phyloP scores from a whole-genome alignment of 2,888 invertebrate species.

The Anodontia alba region DNA sequence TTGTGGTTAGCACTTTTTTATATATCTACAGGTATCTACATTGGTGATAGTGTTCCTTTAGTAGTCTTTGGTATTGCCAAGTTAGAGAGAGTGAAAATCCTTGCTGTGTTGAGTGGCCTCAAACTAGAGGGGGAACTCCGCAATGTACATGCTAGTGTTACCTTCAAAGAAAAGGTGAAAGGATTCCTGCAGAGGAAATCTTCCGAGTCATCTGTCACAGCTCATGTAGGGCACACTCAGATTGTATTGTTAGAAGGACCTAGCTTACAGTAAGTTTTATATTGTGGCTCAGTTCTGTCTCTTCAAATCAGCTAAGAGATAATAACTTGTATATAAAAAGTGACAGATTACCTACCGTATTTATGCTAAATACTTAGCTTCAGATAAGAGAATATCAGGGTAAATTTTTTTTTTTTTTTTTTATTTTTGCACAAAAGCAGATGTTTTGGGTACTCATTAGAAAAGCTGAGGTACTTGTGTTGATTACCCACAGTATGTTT shows the following conservation, averaged over 20 bases:
- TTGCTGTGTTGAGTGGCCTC: constrained; percentile 96
- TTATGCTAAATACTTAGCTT: too few relatives aligned
- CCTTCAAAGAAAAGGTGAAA: constrained; percentile 92
- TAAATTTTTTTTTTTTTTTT: too few relatives aligned
- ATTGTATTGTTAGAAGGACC: constrained; percentile 97
- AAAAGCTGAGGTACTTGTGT: too few relatives aligned
- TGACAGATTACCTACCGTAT: too few relatives aligned
- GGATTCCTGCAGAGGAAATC: constrained; percentile 83
- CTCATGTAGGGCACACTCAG: constrained; percentile 96
- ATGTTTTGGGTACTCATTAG: too few relatives aligned
- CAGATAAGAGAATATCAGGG: too few relatives aligned
- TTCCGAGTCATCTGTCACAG: constrained; percentile 87
- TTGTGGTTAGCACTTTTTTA: too few relatives aligned
- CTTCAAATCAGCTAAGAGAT: too few relatives aligned
- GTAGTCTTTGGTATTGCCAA: constrained; percentile 93
- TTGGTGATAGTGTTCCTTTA: constrained; percentile 84
- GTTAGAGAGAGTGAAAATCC: constrained; percentile 87
- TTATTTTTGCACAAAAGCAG: too few relatives aligned
- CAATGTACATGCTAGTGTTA: constrained; percentile 95
- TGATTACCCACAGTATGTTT: too few relatives aligned
- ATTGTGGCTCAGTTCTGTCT: too few relatives aligned
- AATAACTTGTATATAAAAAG: not conserved
- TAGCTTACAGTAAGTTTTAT: constrained; percentile 91
- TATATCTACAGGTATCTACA: constrained; percentile 79
- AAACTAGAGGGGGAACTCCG: constrained; percentile 98